phyloP scores from a whole-genome alignment of 2,888 invertebrate species.

The Tetragnatha montana region DNA sequence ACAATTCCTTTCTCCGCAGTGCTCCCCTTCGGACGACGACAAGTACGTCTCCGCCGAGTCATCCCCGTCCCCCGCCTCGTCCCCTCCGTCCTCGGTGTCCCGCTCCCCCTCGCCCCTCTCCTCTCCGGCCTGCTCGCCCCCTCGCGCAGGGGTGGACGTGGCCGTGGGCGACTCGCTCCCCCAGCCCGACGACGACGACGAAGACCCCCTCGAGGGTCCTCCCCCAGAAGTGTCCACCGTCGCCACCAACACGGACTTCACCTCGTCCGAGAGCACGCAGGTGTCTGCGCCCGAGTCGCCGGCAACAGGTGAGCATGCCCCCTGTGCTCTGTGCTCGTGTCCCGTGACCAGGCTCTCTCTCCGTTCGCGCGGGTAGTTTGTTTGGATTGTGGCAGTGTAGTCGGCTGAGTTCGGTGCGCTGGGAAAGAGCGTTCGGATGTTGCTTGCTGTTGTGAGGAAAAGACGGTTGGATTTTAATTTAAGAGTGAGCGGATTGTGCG shows the following conservation, averaged over 20 bases:
- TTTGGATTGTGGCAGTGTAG: too few species aligned
- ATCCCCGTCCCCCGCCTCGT: conserved; percentile 60
- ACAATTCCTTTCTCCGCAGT: conserved; percentile 14
- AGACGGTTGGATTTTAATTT: too few species aligned
- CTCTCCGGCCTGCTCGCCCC: conserved; percentile 28
- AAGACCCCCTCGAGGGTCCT: conserved; percentile 29
- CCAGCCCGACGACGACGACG: conserved; percentile 55
- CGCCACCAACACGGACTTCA: conserved; percentile 70
- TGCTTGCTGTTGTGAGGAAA: too few species aligned
- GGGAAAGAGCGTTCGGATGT: too few species aligned
- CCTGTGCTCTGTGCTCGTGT: too few species aligned
- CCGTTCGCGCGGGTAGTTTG: too few species aligned
- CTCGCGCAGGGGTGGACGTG: conserved; percentile 45
- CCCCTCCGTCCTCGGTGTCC: conserved; percentile 53
- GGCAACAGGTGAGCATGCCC: conserved; percentile 38
- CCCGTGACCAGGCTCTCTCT: too few species aligned
- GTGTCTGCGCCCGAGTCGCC: conserved; percentile 59
- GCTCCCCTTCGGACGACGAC: conserved; percentile 56
- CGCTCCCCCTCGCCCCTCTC: conserved; percentile 49
- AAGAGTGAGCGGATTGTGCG: too few species aligned
- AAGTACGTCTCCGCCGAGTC: conserved; percentile 63
- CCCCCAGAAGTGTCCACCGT: conserved; percentile 61
- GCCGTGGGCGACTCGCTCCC: conserved; percentile 59
- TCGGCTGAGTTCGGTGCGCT: too few species aligned
- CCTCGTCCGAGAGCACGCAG: conserved; percentile 65